Conservation (phyloP, 1,140 invertebrate species). For the Drosophila sproati region DNA sequence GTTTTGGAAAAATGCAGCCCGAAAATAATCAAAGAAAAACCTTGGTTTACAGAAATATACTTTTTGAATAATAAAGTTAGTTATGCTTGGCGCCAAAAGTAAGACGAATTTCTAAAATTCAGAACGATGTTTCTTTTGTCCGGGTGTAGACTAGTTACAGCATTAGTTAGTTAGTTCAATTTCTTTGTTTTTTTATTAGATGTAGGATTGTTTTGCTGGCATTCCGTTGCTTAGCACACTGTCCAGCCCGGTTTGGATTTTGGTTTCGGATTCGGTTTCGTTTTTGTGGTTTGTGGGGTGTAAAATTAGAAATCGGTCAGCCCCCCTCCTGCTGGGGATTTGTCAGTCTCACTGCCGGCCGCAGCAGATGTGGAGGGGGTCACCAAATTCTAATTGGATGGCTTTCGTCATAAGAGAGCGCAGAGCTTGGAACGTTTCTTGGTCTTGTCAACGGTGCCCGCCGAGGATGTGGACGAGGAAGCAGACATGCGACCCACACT, state of each 20-base stretch:
- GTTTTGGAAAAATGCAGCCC: too few species aligned
- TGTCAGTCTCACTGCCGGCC: slow-evolving; percentile 67
- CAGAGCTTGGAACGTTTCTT: slow-evolving; percentile 84
- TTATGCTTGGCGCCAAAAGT: too few species aligned
- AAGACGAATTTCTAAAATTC: too few species aligned
- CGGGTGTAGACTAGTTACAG: too few species aligned
- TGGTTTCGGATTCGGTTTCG: not conserved
- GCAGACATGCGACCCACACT: slow-evolving; percentile 73
- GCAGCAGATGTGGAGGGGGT: slow-evolving; percentile 68
- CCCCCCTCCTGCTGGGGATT: slow-evolving; percentile 66
- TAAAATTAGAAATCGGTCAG: slow-evolving; percentile 79
- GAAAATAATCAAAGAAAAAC: too few species aligned
- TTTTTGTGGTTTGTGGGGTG: not conserved
- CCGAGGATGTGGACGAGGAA: slow-evolving; percentile 71
- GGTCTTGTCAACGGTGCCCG: slow-evolving; percentile 73
- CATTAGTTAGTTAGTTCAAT: too few species aligned
- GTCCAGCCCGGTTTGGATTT: slow-evolving; percentile 3
- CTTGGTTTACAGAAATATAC: too few species aligned
- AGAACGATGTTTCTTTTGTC: too few species aligned
- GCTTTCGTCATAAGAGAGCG: slow-evolving; percentile 84
- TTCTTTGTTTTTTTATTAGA: slow-evolving; percentile 3
- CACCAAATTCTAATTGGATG: slow-evolving; percentile 83
- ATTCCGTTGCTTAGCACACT: slow-evolving; percentile 13
- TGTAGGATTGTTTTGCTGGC: slow-evolving; percentile 22
- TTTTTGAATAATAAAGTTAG: too few species aligned